Evolutionary conservation across 2,113 vertebrate genomes (phyloP), one percentile per base, ranked within the genome.

Genomic region (Epinephelus moara): DNA sequence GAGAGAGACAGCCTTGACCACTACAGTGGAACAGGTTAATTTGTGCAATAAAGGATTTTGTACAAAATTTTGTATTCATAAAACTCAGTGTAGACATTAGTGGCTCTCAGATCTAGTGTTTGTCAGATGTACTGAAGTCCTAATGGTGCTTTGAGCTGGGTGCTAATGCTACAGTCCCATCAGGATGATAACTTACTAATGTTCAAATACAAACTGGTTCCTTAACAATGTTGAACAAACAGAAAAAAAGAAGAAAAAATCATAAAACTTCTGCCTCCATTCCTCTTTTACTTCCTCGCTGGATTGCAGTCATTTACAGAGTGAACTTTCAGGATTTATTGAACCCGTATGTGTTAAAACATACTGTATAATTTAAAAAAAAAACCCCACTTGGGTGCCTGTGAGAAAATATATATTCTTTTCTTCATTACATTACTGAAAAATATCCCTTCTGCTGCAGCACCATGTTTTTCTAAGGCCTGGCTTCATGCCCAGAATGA

Each of bases 401-500:
- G 11, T 55, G 55, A 50, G 30, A 70, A 80, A 71, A 73, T 59
- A 12, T n/a, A 7, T 1, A 3, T 61, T 59, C 0, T 45, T 68
- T 62, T 81, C 40, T 64, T 88, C 62, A 70, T 77, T 66, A 62
- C 49, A 37, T 73, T 47, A 13, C 57, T 61, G 68, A 74, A 70
- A 75, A 57, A 76, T 47, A 18, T 15, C 6, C 21, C 13, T 52
- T 56, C 40, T 75, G 33, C 25, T 70, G 40, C 37, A 53, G 40
- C 57, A 37, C 33, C 33, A 2, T 50, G 23, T 42, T 37, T 49
- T 69, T 11, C 19, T 6, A 1, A 18, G 21, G 3, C 4, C 9
- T 86, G 87, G 67, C 82, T 70, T 49, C 18, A 18, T 30, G 77
- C 80, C 86, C 80, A 81, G 77, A 84, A 75, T 49, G 56, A 71